Evolutionary conservation across 2,888 invertebrate genomes (phyloP).

Genomic region (Caenorhabditis sinica): DNA sequence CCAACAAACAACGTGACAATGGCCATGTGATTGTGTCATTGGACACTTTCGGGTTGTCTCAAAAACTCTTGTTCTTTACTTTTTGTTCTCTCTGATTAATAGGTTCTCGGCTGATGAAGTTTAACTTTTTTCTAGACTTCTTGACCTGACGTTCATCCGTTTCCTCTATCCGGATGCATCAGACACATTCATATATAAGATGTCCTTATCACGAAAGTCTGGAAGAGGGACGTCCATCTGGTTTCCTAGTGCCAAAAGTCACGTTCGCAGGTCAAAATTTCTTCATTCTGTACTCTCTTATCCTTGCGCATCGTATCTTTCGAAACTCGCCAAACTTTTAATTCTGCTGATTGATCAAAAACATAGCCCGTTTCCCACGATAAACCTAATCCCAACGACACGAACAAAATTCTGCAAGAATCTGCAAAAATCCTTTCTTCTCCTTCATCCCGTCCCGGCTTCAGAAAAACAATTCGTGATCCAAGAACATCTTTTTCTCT

Average conservation of each 20-base stretch:
- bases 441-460: not conserved
- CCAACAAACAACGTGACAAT: slow-evolving; percentile 50
- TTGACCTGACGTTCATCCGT: too few species aligned
- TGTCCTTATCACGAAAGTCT: too few species aligned
- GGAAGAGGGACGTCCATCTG: too few species aligned
- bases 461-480: not conserved
- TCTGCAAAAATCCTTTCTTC: not conserved
- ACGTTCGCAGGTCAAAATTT: too few species aligned
- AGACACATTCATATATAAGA: too few species aligned
- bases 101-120: not conserved
- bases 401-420: not conserved
- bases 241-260: too few species aligned
- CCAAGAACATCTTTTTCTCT: slow-evolving; percentile 5
- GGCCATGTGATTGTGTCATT: slow-evolving; percentile 57
- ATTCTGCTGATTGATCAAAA: not conserved
- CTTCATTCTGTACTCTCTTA: too few species aligned
- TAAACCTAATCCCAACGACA: not conserved
- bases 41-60: slow-evolving; percentile 25
- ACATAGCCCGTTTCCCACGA: not conserved
- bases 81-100: slow-evolving; percentile 12
- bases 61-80: slow-evolving; percentile 9
- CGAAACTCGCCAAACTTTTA: too few species aligned
- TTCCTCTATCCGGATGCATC: too few species aligned
- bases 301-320: too few species aligned
- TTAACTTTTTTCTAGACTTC: not conserved